A percentile compares a stretch with the other conserved stretches of the same genome.
Evolutionary conservation across 2,888 invertebrate species (phyloP).

Genomic region (Zelleria hepariella): DNA sequence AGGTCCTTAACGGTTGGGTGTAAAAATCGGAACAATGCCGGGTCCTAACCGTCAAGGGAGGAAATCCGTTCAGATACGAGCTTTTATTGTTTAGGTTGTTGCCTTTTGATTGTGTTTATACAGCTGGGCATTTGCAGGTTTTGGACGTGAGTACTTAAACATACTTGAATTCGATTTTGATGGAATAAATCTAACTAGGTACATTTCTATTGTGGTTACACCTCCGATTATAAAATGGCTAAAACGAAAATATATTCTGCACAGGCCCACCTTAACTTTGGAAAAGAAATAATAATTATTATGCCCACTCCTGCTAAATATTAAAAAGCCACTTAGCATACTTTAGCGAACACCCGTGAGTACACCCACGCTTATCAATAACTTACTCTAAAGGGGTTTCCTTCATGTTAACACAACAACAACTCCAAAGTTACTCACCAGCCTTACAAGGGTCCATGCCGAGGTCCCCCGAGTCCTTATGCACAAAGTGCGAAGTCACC

Average conservation of each 20-base stretch:
- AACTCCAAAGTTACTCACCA: slow-evolving; percentile 70
- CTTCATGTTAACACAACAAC: background rate
- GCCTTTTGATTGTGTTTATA: background rate
- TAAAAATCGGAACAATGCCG: background rate
- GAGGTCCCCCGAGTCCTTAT: slow-evolving; percentile 79
- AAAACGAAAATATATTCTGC: too few relatives aligned
- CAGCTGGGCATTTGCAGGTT: background rate
- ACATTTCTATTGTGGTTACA: too few relatives aligned
- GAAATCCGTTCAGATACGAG: background rate
- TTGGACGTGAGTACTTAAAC: background rate
- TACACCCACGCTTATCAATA: too few relatives aligned
- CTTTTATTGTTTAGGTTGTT: background rate
- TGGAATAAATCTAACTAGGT: too few relatives aligned
- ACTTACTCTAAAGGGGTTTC: background rate
- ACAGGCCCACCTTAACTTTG: too few relatives aligned
- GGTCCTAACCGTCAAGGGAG: background rate
- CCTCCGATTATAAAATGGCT: too few relatives aligned
- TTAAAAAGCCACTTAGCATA: too few relatives aligned
- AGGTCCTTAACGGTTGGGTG: background rate
- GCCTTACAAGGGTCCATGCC: slow-evolving; percentile 91
- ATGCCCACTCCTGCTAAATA: too few relatives aligned
- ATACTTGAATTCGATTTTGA: background rate
- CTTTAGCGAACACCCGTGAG: too few relatives aligned
- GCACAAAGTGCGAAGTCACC: slow-evolving; percentile 74
- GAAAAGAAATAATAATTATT: too few relatives aligned